These are phyloP conservation scores for Toxotes lorentzi DNA, from an alignment of 2,797 vertebrate genomes.

Conservation along the genomic window DNA sequence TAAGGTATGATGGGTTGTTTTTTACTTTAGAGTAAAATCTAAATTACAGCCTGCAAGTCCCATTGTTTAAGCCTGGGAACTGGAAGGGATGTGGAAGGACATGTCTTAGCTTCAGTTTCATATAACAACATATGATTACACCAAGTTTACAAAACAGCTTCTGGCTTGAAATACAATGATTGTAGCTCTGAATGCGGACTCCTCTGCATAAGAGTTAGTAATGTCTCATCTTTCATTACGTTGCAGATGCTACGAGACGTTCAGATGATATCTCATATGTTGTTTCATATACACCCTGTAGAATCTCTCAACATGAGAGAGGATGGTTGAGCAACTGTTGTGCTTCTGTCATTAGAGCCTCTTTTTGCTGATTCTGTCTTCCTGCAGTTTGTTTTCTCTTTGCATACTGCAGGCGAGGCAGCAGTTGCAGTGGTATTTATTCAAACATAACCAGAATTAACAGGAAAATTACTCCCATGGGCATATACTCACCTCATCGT, in stretches of 20 bases:
- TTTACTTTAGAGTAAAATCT: neutral
- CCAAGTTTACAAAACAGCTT: conserved; percentile 35
- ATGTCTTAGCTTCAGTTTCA: conserved; percentile 10
- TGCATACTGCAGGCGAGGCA: neutral
- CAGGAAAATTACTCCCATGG: conserved; percentile 3
- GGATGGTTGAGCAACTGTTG: neutral
- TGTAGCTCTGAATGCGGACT: neutral
- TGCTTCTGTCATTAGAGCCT: neutral
- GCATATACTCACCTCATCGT: no score
- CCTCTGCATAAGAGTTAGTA: neutral
- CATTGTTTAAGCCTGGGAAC: conserved; percentile 22
- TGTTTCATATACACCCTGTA: conserved; percentile 7
- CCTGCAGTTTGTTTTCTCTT: neutral
- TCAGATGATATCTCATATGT: conserved; percentile 19
- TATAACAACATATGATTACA: conserved; percentile 39
- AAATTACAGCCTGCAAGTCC: conserved; percentile 3
- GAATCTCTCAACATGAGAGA: neutral
- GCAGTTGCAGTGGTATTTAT: neutral
- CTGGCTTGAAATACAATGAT: neutral
- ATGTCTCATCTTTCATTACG: conserved; percentile 7
- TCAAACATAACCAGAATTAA: neutral
- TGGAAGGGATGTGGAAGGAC: neutral
- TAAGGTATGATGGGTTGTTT: neutral
- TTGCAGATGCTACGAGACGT: neutral
- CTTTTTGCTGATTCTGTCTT: neutral